phyloP scores from a whole-genome alignment of 2,888 invertebrate genomes.

The Belgica antarctica region DNA sequence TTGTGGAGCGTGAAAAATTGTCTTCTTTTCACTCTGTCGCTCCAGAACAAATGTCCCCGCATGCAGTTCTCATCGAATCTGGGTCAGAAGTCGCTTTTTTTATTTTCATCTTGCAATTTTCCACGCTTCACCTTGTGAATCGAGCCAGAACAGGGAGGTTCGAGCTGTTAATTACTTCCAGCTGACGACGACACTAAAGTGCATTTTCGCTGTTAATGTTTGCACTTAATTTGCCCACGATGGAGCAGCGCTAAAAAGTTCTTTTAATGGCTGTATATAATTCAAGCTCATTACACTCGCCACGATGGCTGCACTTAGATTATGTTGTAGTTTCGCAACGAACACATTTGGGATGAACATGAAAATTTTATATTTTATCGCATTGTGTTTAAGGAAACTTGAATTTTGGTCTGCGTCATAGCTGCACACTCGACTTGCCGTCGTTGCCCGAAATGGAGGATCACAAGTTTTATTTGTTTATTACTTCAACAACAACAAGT shows the following conservation, averaged over 20 bases:
- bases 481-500: not conserved
- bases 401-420: too few relatives aligned
- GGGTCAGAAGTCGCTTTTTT: not conserved
- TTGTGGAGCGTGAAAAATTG: conserved; percentile 36
- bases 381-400: not conserved
- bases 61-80: not conserved
- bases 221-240: not conserved
- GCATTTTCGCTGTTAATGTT: conserved; percentile 2
- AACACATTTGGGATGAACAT: conserved; percentile 36
- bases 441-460: not conserved
- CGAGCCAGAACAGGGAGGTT: not conserved
- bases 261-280: conserved; percentile 5
- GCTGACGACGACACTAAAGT: conserved; percentile 3
- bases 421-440: too few relatives aligned
- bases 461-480: conserved; percentile 17
- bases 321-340: conserved; percentile 25
- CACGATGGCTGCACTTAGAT: not conserved
- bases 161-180: not conserved
- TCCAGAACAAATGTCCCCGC: too few relatives aligned
- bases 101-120: not conserved
- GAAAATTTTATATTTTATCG: not conserved
- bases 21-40: not conserved
- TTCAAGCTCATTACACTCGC: conserved; percentile 2
- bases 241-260: not conserved
- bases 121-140: not conserved